Conservation (phyloP, 30 jellyfish, hydroid and myxozoan genomes). For the Hydractinia symbiolongicarpus region DNA sequence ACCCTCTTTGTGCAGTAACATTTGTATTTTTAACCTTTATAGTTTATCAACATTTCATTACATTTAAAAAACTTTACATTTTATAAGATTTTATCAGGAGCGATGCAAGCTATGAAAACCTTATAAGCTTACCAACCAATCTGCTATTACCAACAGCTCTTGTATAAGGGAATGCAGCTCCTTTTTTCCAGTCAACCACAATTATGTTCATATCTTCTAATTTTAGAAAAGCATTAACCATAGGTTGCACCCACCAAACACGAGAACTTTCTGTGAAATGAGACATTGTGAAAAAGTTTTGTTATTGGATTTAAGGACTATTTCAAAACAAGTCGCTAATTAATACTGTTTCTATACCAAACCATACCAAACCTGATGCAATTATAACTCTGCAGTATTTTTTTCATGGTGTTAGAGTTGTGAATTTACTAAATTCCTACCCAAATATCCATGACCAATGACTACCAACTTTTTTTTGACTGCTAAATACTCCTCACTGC, state of each 20-base stretch:
- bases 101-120: background rate
- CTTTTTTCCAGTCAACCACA: conserved; percentile 57
- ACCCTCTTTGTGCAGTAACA: background rate
- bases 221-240: conserved; percentile 45
- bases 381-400: no score
- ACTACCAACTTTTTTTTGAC: background rate
- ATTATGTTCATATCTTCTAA: conserved; percentile 37
- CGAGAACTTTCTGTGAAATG: conserved; percentile 28
- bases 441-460: conserved; percentile 54
- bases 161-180: conserved; percentile 39
- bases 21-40: background rate
- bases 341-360: no score
- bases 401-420: no score
- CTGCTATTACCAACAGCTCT: conserved; percentile 67
- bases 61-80: background rate
- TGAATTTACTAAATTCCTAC: conserved; percentile 20
- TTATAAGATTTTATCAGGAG: background rate
- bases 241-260: conserved; percentile 41
- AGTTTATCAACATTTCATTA: background rate
- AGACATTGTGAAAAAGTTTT: background rate
- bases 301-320: no score
- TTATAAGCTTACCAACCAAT: conserved; percentile 46
- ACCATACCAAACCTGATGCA: no score
- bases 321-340: no score
- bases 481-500: background rate